phyloP scores from a whole-genome alignment of 2,113 vertebrate genomes.

The Dendrocopos noguchii region DNA sequence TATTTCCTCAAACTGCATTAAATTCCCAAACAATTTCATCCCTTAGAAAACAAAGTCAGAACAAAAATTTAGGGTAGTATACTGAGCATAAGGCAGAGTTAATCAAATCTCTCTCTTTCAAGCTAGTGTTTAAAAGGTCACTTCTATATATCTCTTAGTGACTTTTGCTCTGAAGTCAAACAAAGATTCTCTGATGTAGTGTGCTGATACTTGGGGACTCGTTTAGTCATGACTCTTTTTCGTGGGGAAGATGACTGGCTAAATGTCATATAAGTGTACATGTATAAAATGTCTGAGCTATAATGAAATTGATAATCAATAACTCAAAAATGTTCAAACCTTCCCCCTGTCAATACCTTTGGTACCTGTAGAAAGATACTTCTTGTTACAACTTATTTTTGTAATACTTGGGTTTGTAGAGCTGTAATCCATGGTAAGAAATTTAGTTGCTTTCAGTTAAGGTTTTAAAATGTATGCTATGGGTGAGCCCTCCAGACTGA shows the following conservation, averaged over 20 bases:
- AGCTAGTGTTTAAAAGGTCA: background rate
- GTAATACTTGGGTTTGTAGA: background rate
- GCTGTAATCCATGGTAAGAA: background rate
- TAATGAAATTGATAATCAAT: background rate
- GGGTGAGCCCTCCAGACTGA: background rate
- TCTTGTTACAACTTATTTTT: background rate
- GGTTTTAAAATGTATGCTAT: background rate
- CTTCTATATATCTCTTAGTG: background rate
- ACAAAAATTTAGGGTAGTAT: background rate
- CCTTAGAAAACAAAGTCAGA: background rate
- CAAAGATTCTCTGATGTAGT: background rate
- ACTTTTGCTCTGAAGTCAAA: background rate
- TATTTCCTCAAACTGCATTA: background rate
- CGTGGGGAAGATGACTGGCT: background rate
- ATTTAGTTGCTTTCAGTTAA: background rate
- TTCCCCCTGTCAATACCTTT: background rate
- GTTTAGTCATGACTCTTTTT: background rate
- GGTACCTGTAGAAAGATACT: background rate
- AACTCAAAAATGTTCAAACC: background rate
- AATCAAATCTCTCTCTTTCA: background rate
- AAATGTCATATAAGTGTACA: background rate
- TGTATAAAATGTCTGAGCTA: background rate
- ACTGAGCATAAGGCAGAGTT: fast-evolving
- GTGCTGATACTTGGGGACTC: background rate
- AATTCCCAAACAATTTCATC: background rate